These are phyloP conservation scores for Mystacides longicornis DNA, from an alignment of 2,888 invertebrate genomes.

Conservation along the genomic window DNA sequence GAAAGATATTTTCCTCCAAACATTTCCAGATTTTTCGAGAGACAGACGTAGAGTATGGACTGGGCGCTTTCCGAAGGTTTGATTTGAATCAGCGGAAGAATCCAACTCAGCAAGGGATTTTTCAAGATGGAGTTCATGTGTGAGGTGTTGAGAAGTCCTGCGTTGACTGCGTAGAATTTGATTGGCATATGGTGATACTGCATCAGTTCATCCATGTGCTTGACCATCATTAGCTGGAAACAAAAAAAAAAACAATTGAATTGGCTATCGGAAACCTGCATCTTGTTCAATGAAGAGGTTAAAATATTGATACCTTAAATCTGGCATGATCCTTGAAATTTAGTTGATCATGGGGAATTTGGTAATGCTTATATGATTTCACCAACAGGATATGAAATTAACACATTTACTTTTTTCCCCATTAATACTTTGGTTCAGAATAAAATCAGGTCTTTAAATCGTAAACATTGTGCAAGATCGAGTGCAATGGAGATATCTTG, in stretches of 20 bases:
- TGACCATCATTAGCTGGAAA: slow-evolving; percentile 13
- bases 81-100: slow-evolving; percentile 61
- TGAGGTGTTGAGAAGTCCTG: slow-evolving; percentile 6
- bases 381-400: too few species aligned
- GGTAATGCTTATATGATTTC: too few species aligned
- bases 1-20: slow-evolving; percentile 75
- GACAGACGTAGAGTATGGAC: slow-evolving; percentile 67
- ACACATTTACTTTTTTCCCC: too few species aligned
- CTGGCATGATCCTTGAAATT: too few species aligned
- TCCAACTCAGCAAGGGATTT: not conserved
- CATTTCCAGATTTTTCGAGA: slow-evolving; percentile 64
- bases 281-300: too few species aligned
- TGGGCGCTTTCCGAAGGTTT: slow-evolving; percentile 73
- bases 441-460: too few species aligned
- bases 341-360: too few species aligned
- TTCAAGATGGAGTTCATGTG: not conserved
- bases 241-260: not conserved
- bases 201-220: not conserved
- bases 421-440: too few species aligned
- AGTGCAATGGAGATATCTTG: too few species aligned
- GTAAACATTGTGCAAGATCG: too few species aligned
- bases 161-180: slow-evolving; percentile 4
- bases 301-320: too few species aligned
- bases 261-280: not conserved
- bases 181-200: not conserved